Evolutionary conservation across 2,888 invertebrate species (phyloP).

Genomic region (Osedax fenrisi): DNA sequence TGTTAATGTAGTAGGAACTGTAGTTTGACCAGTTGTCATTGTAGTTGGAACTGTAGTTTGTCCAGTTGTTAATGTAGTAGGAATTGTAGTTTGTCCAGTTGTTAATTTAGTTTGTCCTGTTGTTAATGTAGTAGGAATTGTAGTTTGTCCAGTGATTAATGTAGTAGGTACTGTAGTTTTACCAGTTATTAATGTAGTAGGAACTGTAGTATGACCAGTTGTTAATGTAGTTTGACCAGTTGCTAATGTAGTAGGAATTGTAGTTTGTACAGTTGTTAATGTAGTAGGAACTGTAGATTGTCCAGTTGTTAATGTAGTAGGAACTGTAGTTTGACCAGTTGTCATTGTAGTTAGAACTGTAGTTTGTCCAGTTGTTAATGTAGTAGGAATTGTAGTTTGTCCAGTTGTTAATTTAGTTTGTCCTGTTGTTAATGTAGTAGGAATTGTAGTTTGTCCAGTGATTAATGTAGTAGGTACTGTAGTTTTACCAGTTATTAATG

Average conservation of each 20-base stretch:
- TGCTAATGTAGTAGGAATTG: not conserved
- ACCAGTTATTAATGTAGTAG: not conserved
- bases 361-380: not conserved
- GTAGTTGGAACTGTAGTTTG: not conserved
- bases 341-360: not conserved
- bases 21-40: not conserved
- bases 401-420: not conserved
- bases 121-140: not conserved
- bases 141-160: not conserved
- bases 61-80: not conserved
- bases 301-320: not conserved
- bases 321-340: not conserved
- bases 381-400: not conserved
- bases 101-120: not conserved
- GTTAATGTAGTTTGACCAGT: not conserved
- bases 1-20: not conserved
- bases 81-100: not conserved
- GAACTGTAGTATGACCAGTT: not conserved
- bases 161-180: not conserved
- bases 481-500: not conserved
- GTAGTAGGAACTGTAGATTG: not conserved
- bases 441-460: not conserved
- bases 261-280: not conserved
- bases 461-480: not conserved
- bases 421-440: not conserved